These are phyloP conservation scores for Melanaphis sacchari DNA, from an alignment of 1,140 invertebrate species.

Conservation along the genomic window DNA sequence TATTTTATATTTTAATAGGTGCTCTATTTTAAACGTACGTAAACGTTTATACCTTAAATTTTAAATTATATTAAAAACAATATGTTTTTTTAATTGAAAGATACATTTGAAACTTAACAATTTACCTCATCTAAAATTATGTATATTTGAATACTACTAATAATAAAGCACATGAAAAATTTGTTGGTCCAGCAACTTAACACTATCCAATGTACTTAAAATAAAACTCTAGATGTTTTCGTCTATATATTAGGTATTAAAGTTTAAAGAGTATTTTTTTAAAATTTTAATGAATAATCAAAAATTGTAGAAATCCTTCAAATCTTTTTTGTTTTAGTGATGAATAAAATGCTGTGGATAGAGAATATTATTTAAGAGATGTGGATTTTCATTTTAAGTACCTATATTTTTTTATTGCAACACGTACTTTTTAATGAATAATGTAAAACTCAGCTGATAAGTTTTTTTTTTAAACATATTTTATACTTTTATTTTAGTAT, in stretches of 20 bases:
- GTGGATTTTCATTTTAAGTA: background rate
- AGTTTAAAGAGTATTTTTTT: background rate
- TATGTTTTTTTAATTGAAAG: background rate
- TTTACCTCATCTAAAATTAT: background rate
- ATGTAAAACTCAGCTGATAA: background rate
- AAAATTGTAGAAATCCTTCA: background rate
- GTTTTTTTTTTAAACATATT: background rate
- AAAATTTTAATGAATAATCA: background rate
- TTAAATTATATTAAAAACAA: background rate
- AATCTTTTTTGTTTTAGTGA: background rate
- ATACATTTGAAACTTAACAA: background rate
- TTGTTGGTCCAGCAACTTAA: background rate
- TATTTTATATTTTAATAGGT: background rate
- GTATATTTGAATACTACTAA: background rate
- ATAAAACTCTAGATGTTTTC: background rate
- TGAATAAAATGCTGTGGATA: background rate
- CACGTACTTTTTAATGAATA: background rate
- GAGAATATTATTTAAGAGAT: background rate
- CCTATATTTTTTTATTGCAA: background rate
- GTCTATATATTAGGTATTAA: background rate
- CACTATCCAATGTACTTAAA: background rate
- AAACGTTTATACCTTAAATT: too few relatives aligned
- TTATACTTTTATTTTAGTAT: background rate
- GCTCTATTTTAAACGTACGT: background rate
- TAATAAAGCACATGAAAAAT: background rate